These are phyloP conservation scores for Lycophotia porphyrea DNA, from an alignment of 2,888 invertebrate species.

Conservation along the genomic window DNA sequence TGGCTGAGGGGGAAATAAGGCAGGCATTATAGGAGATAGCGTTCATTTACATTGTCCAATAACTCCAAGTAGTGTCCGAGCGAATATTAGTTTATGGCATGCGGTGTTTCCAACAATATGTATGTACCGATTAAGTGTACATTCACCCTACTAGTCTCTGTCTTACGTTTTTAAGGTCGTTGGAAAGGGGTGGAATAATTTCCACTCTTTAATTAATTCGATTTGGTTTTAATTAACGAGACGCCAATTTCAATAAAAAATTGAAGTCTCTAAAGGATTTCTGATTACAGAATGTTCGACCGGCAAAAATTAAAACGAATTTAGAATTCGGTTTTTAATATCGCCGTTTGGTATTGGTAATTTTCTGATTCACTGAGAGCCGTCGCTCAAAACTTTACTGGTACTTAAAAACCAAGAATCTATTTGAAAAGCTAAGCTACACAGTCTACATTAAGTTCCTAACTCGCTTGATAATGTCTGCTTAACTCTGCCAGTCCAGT, in stretches of 20 bases:
- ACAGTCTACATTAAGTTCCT: background rate
- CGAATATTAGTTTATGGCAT: slow-evolving; percentile 89
- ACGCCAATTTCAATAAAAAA: slow-evolving; percentile 87
- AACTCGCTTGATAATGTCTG: slow-evolving; percentile 23
- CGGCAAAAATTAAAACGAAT: slow-evolving; percentile 72
- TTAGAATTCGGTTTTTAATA: slow-evolving; percentile 63
- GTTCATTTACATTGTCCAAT: slow-evolving; percentile 91
- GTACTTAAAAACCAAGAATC: background rate
- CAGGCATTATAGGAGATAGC: slow-evolving; percentile 90
- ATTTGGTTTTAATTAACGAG: slow-evolving; percentile 88
- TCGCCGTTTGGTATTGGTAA: slow-evolving; percentile 29
- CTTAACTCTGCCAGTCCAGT: slow-evolving; percentile 47
- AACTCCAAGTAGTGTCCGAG: slow-evolving; percentile 90
- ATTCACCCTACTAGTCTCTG: slow-evolving; percentile 57
- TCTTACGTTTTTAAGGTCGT: slow-evolving; percentile 73
- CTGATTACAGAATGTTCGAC: slow-evolving; percentile 81
- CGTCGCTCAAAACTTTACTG: slow-evolving; percentile 1
- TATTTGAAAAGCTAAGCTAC: background rate
- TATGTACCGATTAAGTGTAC: slow-evolving; percentile 67
- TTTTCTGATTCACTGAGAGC: slow-evolving; percentile 21
- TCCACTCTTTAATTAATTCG: slow-evolving; percentile 85
- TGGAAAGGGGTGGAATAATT: slow-evolving; percentile 82
- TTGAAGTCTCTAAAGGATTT: slow-evolving; percentile 84
- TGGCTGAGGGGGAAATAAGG: slow-evolving; percentile 85
- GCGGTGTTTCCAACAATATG: slow-evolving; percentile 75